Evolutionary conservation across 2,888 invertebrate genomes (phyloP), one percentile per base, ranked within the genome.

Genomic region (Tricholauxania praeusta): DNA sequence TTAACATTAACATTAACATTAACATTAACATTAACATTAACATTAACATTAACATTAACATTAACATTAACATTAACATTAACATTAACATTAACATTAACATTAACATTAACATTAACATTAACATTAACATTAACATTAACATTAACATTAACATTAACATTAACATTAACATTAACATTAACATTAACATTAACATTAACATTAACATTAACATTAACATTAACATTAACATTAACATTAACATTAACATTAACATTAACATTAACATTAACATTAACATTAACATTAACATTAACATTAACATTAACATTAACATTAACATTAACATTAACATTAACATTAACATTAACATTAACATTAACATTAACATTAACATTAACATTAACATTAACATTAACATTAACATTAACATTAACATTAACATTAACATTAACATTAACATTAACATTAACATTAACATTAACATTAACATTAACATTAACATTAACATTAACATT

Each of bases 161-260:
- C 51, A 51, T 51, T 15, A 51, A 51, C 51, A 51, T 51, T 15
- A 51, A 51, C 51, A 51, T 51, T 15, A 51, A 51, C 51, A 51
- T 51, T 15, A 51, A 51, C 51, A 51, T 51, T 15, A 51, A 51
- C 51, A 51, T 51, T 15, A 51, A 51, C 51, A 51, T 51, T 15
- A 51, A 51, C 51, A 51, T 51, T 15, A 28, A 65, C 57, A 48
- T 48, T 28, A 62, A 62, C 39, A 51, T 28, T 51, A 55, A 32
- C n/a, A n/a, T 12, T n/a, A 39, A 63, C 60, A 53, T 64, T 15
- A 48, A 49, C 39, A 62, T 22, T 53, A 66, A 53, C 51, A 51
- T 14, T 15, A 51, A 51, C 51, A 51, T 14, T 15, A 51, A 14
- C 51, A 51, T 47, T 39, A 51, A 14, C 51, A 51, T 14, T 15